phyloP scores from a whole-genome alignment of 2,113 vertebrate species.

The Mus musculus region GRCm39 chr10:52126001-52126500 shows the following conservation, averaged over 20 bases:
- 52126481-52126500: not conserved
- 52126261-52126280: not conserved
- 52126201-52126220: constrained; percentile 81
- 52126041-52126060: constrained; percentile 51
- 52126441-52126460: not conserved
- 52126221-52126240: constrained; percentile 85
- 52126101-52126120: constrained; percentile 63
- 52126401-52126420: not conserved
- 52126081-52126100: constrained; percentile 23
- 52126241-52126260: constrained; percentile 74
- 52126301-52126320: not conserved
- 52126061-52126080: constrained; percentile 57
- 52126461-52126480: not conserved
- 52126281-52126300: not conserved
- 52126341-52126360: too few relatives aligned
- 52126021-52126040: constrained; percentile 33
- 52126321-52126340: not conserved
- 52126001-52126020: constrained; percentile 54
- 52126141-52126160: constrained; percentile 80
- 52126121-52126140: constrained; percentile 79
- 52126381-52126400: not conserved
- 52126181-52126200: constrained; percentile 79
- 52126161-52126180: constrained; percentile 80
- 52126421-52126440: not conserved
- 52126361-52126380: not conserved